Evolutionary conservation across 2,888 invertebrate genomes (phyloP), one percentile per base, ranked within the genome.

Genomic region (Laothoe populi): DNA sequence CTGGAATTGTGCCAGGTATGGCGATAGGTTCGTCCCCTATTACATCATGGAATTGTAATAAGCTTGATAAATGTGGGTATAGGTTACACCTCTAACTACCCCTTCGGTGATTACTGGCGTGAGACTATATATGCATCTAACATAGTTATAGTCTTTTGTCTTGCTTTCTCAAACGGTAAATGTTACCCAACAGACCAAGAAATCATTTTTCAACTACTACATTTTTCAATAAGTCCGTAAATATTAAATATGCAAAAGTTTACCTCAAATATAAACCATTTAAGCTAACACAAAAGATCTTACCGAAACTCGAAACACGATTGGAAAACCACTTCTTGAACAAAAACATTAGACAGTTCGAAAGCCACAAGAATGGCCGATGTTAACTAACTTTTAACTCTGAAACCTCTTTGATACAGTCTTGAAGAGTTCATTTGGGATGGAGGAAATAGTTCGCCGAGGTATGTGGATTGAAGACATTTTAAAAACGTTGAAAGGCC

Each of bases 391-490:
- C 11, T 53, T 53, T 53, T 35, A 31, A 35, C 31, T 53, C 31
- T 19, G 4, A 49, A 53, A 53, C 53, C 53, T 3, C 53, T 53
- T 53, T 53, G 35, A 53, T 53, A 53, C 31, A 53, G 5, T 35
- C 53, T 5, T 0, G 19, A 16, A 4, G 53, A 53, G 53, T 35
- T 53, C 53, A 53, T 53, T 53, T 31, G 21, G 4, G 46, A 11
- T 46, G 23, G 46, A 53, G 53, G 53, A 53, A 53, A 53, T 53
- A 35, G 53, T 31, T 53, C 16, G 35, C 5, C 19, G 35, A 35
- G 53, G 35, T 53, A 53, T 53, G 59, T 59, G 59, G 26, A 59
- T 26, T 44, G 59, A 26, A 44, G 26, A 59, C 42, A 59, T 58
- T 58, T 59, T 59, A 42, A 26, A 59, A 59, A 59, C 59, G 38